phyloP scores from a whole-genome alignment of 2,113 vertebrate genomes.

The Eublepharis macularius region DNA sequence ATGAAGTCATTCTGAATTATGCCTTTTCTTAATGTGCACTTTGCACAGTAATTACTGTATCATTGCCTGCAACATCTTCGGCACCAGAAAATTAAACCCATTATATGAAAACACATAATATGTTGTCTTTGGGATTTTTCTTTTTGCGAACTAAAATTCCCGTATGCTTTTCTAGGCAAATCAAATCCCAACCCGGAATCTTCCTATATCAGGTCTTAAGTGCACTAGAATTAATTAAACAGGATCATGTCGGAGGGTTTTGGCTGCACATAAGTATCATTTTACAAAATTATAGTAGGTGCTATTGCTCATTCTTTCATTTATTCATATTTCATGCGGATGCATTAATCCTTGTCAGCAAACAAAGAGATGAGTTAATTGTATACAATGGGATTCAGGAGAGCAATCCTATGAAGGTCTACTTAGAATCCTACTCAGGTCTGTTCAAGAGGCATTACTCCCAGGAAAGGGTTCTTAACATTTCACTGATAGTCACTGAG shows the following conservation, averaged over 20 bases:
- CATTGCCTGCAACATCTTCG: slow-evolving; percentile 51
- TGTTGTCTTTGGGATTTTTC: slow-evolving; percentile 22
- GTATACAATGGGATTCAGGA: background rate
- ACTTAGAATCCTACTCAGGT: no score
- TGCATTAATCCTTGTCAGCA: background rate
- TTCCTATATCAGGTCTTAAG: background rate
- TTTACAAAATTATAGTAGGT: background rate
- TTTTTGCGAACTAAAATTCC: slow-evolving; percentile 2
- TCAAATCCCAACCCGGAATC: background rate
- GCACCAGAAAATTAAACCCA: slow-evolving; percentile 38
- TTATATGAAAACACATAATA: slow-evolving; percentile 39
- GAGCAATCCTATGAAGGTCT: no score
- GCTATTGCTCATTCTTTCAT: background rate
- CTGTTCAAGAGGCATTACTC: no score
- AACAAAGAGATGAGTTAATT: background rate
- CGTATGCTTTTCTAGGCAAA: background rate
- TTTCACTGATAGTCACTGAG: no score
- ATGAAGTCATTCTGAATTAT: slow-evolving; percentile 41
- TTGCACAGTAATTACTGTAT: slow-evolving; percentile 54
- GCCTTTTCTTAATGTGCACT: slow-evolving; percentile 33
- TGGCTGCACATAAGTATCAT: background rate
- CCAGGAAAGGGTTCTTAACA: no score
- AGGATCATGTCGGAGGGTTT: background rate
- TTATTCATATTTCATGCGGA: background rate
- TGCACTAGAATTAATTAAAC: background rate